Percentiles rank a stretch among this genome's conserved stretches.
Conservation (phyloP, 1,140 invertebrate species). For the Heliconius nattereri region DNA sequence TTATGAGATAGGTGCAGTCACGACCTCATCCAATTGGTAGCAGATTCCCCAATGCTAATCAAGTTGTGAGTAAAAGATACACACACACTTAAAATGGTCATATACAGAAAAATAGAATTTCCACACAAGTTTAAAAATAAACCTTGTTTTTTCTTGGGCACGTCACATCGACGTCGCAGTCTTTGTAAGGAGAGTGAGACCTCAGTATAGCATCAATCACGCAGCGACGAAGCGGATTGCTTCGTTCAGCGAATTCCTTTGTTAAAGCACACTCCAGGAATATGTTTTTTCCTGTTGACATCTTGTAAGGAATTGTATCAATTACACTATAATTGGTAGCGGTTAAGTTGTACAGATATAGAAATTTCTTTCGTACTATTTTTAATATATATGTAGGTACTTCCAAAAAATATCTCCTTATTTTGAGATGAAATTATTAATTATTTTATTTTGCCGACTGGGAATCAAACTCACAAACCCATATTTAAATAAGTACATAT, state of each 20-base stretch:
- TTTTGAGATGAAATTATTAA: not conserved
- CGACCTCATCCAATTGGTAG: too few relatives aligned
- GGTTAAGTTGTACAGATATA: not conserved
- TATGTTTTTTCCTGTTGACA: slow-evolving; percentile 12
- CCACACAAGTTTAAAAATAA: not conserved
- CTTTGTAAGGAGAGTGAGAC: slow-evolving; percentile 7
- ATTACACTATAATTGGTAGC: not conserved
- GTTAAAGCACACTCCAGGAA: not conserved
- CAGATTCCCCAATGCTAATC: too few relatives aligned
- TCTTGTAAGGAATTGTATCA: slow-evolving; percentile 1
- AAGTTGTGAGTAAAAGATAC: too few relatives aligned
- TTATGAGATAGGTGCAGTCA: too few relatives aligned
- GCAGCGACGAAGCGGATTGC: not conserved
- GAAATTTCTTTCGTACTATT: not conserved
- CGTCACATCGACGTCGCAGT: not conserved
- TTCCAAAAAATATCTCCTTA: not conserved
- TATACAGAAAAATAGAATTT: not conserved
- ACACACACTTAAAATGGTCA: too few relatives aligned
- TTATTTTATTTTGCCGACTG: too few relatives aligned
- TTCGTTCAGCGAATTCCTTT: not conserved
- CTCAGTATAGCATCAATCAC: slow-evolving; percentile 1
- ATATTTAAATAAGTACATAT: too few relatives aligned
- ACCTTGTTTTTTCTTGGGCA: not conserved
- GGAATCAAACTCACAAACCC: too few relatives aligned
- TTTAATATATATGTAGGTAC: not conserved